phyloP scores from a whole-genome alignment of 2,797 vertebrate species.

The Chlorospingus flavigularis region DNA sequence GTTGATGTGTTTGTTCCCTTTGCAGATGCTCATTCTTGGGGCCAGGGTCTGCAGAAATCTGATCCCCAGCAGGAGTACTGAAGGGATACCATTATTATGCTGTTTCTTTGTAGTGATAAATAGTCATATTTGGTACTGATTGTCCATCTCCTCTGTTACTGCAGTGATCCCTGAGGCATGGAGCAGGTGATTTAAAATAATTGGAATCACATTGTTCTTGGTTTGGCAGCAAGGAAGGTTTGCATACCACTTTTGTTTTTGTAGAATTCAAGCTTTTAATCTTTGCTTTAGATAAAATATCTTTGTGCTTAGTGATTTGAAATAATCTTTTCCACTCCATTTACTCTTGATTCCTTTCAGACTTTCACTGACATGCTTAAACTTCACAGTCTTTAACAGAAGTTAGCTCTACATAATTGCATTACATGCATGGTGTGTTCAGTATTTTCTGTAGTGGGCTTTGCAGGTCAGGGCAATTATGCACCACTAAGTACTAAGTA shows the following conservation, averaged over 20 bases:
- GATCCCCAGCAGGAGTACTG: not conserved
- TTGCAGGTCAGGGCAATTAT: not conserved
- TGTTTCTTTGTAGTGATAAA: not conserved
- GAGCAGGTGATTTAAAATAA: not conserved
- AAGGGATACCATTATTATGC: not conserved
- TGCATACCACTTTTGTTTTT: not conserved
- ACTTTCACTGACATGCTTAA: not conserved
- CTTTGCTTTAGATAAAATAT: not conserved
- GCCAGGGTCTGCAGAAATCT: not conserved
- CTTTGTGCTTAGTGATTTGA: not conserved
- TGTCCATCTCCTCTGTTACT: not conserved
- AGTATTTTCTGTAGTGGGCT: not conserved
- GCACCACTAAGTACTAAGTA: not conserved
- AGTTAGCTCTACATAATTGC: not conserved
- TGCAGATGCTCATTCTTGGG: not conserved
- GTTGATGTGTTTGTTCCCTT: not conserved
- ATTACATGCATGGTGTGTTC: not conserved
- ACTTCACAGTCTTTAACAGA: not conserved
- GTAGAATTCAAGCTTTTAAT: not conserved
- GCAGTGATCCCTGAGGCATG: not conserved
- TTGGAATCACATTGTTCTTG: not conserved
- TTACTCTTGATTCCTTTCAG: not conserved
- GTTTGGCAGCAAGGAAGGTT: not conserved
- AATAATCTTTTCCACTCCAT: not conserved
- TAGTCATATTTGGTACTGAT: not conserved